Conservation (phyloP, 2,888 invertebrate species). For the Limnephilus auricula region DNA sequence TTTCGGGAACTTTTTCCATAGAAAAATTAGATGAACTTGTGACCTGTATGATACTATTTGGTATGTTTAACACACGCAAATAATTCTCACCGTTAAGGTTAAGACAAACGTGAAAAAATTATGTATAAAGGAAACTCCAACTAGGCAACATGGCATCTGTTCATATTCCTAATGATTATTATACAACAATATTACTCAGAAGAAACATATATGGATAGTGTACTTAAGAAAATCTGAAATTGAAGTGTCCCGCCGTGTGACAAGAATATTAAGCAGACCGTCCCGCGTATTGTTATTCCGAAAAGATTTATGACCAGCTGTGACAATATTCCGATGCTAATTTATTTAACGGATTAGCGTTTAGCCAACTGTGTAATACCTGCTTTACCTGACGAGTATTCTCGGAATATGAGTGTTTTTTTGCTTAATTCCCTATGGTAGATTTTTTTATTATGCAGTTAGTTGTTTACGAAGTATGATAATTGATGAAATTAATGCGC, state of each 20-base stretch:
- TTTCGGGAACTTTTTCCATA: too few relatives aligned
- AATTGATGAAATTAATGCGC: too few relatives aligned
- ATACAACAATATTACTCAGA: not conserved
- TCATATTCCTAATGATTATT: not conserved
- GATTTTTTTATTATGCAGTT: not conserved
- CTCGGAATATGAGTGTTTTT: not conserved
- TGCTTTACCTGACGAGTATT: not conserved
- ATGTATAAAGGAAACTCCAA: not conserved
- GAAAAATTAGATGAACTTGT: too few relatives aligned
- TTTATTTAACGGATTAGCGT: constrained; percentile 62
- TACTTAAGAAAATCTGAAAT: constrained; percentile 29
- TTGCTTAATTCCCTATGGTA: not conserved
- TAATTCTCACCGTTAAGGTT: not conserved
- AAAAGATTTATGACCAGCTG: constrained; percentile 58
- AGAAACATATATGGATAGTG: not conserved
- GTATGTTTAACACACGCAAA: not conserved
- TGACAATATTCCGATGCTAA: constrained; percentile 63
- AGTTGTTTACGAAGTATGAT: too few relatives aligned
- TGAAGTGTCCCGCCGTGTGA: constrained; percentile 32
- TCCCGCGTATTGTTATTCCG: constrained; percentile 50
- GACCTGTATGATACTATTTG: not conserved
- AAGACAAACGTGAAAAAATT: not conserved
- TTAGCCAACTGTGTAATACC: constrained; percentile 19
- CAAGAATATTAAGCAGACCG: constrained; percentile 47
- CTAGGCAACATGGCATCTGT: not conserved